Evolutionary conservation across 2,888 invertebrate species (phyloP).

Genomic region (Eupelmus urozonus): DNA sequence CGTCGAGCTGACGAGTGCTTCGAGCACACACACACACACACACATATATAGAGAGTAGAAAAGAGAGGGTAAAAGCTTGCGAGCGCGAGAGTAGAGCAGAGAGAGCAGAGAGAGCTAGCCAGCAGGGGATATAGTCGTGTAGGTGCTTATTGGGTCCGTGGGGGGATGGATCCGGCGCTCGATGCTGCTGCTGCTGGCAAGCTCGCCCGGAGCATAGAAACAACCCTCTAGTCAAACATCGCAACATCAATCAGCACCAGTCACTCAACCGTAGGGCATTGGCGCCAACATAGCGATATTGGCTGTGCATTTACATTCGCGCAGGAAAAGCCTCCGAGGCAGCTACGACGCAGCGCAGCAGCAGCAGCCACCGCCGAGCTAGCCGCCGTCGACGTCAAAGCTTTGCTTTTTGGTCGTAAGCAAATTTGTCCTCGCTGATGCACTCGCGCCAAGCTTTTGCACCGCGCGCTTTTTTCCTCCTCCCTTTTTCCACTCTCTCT

Average conservation of each 20-base stretch:
- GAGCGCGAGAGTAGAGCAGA: conserved; percentile 24
- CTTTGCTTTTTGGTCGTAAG: conserved; percentile 39
- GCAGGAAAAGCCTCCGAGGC: conserved; percentile 45
- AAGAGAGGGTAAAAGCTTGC: too few species aligned
- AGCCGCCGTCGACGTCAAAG: neutral
- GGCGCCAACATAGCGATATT: conserved; percentile 70
- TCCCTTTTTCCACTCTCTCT: neutral
- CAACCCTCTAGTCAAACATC: conserved; percentile 77
- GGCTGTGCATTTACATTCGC: conserved; percentile 71
- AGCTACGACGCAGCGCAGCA: neutral
- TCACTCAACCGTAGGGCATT: conserved; percentile 74
- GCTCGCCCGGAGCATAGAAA: conserved; percentile 69
- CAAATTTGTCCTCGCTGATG: conserved; percentile 36
- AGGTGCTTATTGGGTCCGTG: conserved; percentile 68
- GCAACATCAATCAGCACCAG: conserved; percentile 77
- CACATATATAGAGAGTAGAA: too few species aligned
- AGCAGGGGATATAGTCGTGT: conserved; percentile 59
- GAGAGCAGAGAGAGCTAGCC: conserved; percentile 4
- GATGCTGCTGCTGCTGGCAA: too few species aligned
- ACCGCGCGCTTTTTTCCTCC: neutral
- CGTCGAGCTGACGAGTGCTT: conserved; percentile 38
- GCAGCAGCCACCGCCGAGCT: too few species aligned
- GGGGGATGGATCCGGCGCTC: conserved; percentile 67
- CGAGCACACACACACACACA: too few species aligned
- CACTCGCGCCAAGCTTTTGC: neutral